A percentile compares a stretch with the other conserved stretches of the same genome.
Conservation (phyloP, 1,140 invertebrate genomes). For the Neodiprion fabricii region DNA sequence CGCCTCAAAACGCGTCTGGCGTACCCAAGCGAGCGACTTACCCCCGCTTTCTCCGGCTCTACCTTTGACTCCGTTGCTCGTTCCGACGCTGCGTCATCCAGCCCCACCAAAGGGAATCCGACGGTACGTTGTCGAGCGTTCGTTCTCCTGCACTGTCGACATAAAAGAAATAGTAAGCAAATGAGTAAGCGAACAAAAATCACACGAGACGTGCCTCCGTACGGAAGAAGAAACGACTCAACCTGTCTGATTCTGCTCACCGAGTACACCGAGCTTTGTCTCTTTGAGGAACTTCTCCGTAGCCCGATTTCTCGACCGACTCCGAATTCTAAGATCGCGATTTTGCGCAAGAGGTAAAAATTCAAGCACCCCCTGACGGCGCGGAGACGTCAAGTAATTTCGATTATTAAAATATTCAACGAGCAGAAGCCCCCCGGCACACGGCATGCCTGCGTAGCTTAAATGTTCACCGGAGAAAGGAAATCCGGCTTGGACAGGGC, state of each 20-base stretch:
- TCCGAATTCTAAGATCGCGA: too few species aligned
- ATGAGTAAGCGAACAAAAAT: neutral
- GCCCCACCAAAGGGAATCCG: neutral
- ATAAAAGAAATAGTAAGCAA: neutral
- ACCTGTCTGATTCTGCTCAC: too few species aligned
- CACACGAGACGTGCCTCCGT: neutral
- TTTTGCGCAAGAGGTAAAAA: too few species aligned
- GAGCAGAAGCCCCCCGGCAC: neutral
- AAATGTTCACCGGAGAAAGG: neutral
- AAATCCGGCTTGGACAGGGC: too few species aligned
- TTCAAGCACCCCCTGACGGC: too few species aligned
- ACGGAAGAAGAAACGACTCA: too few species aligned
- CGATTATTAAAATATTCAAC: slow-evolving; percentile 8
- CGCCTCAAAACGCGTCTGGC: neutral
- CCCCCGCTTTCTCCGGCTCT: neutral
- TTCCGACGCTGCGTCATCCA: neutral
- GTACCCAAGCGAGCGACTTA: too few species aligned
- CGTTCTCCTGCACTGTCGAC: neutral
- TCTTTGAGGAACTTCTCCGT: too few species aligned
- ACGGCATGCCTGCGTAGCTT: neutral
- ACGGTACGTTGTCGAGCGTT: neutral
- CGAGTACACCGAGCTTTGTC: too few species aligned
- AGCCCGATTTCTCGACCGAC: too few species aligned
- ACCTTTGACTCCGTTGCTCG: neutral
- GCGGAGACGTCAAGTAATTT: neutral